Conservation (phyloP, 92 coral and sea anemone genomes). For the Palythoa caribaeorum region DNA sequence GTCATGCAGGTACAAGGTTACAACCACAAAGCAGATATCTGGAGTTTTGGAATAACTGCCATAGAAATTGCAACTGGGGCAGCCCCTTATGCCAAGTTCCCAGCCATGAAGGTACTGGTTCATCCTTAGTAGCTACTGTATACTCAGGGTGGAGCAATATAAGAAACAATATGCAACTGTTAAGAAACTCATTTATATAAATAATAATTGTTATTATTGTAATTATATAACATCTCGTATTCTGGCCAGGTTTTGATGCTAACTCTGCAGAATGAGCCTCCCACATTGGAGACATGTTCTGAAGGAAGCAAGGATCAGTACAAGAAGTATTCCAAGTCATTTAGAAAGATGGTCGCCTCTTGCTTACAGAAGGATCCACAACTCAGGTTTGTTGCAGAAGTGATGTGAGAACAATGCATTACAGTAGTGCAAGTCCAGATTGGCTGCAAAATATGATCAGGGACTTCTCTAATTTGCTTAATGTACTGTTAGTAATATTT, state of each 20-base stretch:
- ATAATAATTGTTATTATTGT: too few relatives aligned
- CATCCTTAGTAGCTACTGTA: too few relatives aligned
- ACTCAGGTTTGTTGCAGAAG: constrained; percentile 63
- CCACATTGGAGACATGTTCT: constrained; percentile 84
- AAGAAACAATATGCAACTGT: too few relatives aligned
- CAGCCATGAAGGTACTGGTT: constrained; percentile 94
- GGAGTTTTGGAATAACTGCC: constrained; percentile 99
- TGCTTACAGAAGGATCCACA: constrained; percentile 91
- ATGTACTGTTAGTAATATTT: too few relatives aligned
- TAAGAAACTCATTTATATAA: too few relatives aligned
- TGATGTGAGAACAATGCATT: too few relatives aligned
- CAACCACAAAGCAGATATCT: constrained; percentile 97
- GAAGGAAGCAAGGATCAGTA: constrained; percentile 83
- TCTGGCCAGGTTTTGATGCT: constrained; percentile 85
- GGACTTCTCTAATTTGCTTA: too few relatives aligned
- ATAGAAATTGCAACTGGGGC: constrained; percentile 98
- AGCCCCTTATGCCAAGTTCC: constrained; percentile 96
- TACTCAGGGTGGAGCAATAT: too few relatives aligned
- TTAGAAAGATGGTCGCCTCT: constrained; percentile 85
- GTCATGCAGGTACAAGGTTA: constrained; percentile 83
- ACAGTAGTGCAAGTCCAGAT: too few relatives aligned
- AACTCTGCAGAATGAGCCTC: constrained; percentile 97
- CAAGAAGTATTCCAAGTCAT: constrained; percentile 84
- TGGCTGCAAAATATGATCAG: too few relatives aligned
- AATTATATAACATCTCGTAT: too few relatives aligned